These are phyloP conservation scores for Crepidodera aurea DNA, from an alignment of 2,888 invertebrate species.

Conservation along the genomic window DNA sequence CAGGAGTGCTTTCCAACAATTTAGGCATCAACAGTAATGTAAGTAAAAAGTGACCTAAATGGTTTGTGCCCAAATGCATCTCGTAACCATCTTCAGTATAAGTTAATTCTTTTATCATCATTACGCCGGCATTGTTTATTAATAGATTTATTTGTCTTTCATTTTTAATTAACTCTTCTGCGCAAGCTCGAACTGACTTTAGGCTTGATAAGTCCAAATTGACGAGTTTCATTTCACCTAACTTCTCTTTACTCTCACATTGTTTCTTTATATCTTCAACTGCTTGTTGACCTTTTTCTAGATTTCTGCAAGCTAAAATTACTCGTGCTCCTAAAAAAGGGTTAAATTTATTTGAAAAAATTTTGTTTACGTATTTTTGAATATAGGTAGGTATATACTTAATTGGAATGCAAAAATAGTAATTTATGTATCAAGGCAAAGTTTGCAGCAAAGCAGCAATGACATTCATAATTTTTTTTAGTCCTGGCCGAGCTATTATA, in stretches of 20 bases:
- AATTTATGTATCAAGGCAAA: no score
- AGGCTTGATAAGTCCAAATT: slow-evolving; percentile 61
- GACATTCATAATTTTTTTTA: no score
- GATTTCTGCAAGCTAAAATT: slow-evolving; percentile 68
- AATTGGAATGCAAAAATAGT: no score
- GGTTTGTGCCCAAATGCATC: slow-evolving; percentile 72
- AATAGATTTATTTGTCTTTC: slow-evolving; percentile 52
- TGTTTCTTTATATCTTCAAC: slow-evolving; percentile 62
- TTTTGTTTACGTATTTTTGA: no score
- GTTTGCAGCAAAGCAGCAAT: no score
- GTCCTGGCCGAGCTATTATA: no score
- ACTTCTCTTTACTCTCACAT: slow-evolving; percentile 52
- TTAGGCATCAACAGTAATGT: slow-evolving; percentile 61
- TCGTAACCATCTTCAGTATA: slow-evolving; percentile 73
- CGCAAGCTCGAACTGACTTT: slow-evolving; percentile 56
- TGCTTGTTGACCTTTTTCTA: slow-evolving; percentile 65
- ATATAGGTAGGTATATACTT: no score
- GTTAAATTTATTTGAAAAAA: no score
- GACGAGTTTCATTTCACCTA: slow-evolving; percentile 61
- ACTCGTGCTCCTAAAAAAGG: slow-evolving; percentile 63
- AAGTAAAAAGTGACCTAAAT: slow-evolving; percentile 62
- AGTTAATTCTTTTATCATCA: slow-evolving; percentile 70
- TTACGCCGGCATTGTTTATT: slow-evolving; percentile 74
- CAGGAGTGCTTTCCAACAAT: slow-evolving; percentile 65
- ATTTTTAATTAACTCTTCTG: slow-evolving; percentile 58